Evolutionary conservation across 2,113 vertebrate species (phyloP).

Genomic region (Barbus barbus): DNA sequence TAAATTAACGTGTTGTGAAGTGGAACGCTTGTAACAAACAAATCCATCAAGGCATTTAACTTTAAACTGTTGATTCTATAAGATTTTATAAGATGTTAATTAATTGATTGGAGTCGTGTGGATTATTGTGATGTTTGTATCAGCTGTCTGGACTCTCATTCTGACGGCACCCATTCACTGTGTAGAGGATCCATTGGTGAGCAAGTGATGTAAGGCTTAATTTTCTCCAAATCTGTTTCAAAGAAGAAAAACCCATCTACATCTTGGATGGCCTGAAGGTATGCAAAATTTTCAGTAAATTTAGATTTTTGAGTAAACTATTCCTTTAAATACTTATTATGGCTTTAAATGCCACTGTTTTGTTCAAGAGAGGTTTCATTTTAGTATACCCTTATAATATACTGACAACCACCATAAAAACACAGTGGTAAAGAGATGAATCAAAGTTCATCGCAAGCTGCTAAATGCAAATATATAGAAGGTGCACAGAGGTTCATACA

Average conservation of each 20-base stretch:
- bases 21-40: no score
- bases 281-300: no score
- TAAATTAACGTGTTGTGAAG: not conserved
- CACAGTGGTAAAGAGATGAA: not conserved
- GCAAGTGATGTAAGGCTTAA: not conserved
- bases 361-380: not conserved
- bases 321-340: not conserved
- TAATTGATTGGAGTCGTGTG: no score
- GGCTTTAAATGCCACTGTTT: not conserved
- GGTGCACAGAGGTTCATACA: not conserved
- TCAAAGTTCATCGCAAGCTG: not conserved
- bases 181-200: no score
- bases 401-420: not conserved
- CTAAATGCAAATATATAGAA: not conserved
- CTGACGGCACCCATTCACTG: no score
- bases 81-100: not conserved
- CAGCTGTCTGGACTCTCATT: no score
- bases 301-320: no score
- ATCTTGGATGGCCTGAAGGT: no score
- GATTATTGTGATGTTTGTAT: no score
- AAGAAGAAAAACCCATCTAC: not conserved
- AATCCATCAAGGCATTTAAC: no score
- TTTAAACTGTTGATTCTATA: no score
- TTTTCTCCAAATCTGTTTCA: not conserved
- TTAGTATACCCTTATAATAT: not conserved